Evolutionary conservation across 2,113 vertebrate genomes (phyloP).

Genomic region (Vidua macroura): DNA sequence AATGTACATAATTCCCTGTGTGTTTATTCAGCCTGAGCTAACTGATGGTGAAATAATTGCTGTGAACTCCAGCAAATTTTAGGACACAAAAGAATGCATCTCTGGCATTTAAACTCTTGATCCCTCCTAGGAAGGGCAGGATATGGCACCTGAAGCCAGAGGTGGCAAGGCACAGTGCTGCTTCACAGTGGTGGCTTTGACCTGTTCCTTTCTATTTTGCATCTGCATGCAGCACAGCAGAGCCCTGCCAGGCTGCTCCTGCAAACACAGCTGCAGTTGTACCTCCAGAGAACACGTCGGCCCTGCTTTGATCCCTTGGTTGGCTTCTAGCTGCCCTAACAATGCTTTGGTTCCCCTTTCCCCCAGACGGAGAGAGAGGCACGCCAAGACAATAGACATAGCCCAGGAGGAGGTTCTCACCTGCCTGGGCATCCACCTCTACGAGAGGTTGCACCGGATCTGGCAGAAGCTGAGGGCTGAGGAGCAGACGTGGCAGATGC

Average conservation of each 20-base stretch:
- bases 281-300: background rate
- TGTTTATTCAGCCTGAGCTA: background rate
- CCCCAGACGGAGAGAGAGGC: slow-evolving; percentile 88
- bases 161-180: background rate
- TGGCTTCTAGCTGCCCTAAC: slow-evolving; percentile 21
- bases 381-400: slow-evolving; percentile 97
- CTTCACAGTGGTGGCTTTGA: background rate
- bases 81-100: background rate
- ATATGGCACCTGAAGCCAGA: background rate
- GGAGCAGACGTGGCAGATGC: slow-evolving; percentile 97
- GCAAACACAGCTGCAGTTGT: background rate
- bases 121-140: background rate
- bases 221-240: slow-evolving; percentile 54
- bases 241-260: background rate
- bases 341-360: background rate
- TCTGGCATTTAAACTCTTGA: background rate
- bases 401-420: slow-evolving; percentile 98
- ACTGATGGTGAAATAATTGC: background rate
- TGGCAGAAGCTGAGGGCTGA: slow-evolving; percentile 96
- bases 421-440: slow-evolving; percentile 95
- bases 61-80: background rate
- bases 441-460: slow-evolving; percentile 92
- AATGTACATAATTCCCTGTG: background rate
- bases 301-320: background rate
- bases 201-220: slow-evolving; percentile 64